Base-by-base conservation (phyloP, 2,888 invertebrate species). In the Acrocera orbiculus region DNA sequence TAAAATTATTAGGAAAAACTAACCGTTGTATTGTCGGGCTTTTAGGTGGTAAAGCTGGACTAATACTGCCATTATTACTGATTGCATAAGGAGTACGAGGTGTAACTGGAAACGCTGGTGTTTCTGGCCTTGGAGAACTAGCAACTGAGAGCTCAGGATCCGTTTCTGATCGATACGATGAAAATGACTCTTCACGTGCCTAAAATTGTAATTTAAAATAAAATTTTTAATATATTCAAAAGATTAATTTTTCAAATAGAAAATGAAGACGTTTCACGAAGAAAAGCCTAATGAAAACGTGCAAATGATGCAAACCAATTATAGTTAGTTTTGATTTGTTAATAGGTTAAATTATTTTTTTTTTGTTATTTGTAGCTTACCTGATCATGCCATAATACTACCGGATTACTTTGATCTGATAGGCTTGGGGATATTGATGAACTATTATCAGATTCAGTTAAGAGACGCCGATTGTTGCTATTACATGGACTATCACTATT, bases 71-170 rank as follows among this genome's bases (percentile, higher is more conserved):
- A 51, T 80, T 81, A 6, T 48, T 38, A 22, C 32, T 46, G 4
- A 44, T 34, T 1, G 45, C 76, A 64, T 80, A 81, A 10, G 87
- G 89, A 6, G 87, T 89, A 47, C 85, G 74, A 37, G 87, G 86
- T 50, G 82, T 80, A 35, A 87, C 85, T 39, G 93, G 92, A 66
- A 93, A 93, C 35, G 83, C 82, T 27, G 93, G 92, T 15, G 92
- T 92, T 55, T 85, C 83, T 16, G 87, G 83, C 39, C 85, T 69
- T 41, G 70, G 67, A 20, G 64, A 65, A 33, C 66, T 64, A 40
- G 62, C 63, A 10, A 63, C 60, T 28, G 73, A 70, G 49, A 70
- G 64, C 39, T 67, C 67, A 14, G 58, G 56, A 43, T 67, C 66
- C 42, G 63, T 66, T 40, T 62, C 63, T 27, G 70, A 69, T 41